Conservation (phyloP, 2,797 vertebrate species). For the Heteromormyrus szaboi region DNA sequence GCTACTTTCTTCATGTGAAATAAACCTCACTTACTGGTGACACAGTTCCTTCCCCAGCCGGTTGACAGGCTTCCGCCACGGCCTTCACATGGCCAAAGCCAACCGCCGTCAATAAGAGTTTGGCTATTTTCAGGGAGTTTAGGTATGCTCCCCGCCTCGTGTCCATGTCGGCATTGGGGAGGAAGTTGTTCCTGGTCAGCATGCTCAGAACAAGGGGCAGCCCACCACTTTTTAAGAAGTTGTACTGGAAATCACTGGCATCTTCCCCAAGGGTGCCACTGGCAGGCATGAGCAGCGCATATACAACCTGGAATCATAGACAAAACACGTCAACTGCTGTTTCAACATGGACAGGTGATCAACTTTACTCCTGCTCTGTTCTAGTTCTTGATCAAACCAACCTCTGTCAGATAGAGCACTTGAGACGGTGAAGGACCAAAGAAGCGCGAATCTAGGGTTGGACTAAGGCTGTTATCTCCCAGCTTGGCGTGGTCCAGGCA, state of each 20-base stretch:
- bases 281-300: slow-evolving; percentile 98
- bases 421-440: slow-evolving; percentile 96
- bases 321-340: neutral
- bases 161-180: slow-evolving; percentile 96
- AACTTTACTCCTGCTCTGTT: neutral
- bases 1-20: neutral
- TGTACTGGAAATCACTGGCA: slow-evolving; percentile 95
- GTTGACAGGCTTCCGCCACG: slow-evolving; percentile 95
- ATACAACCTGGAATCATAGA: slow-evolving; percentile 75
- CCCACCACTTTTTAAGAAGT: slow-evolving; percentile 95
- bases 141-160: slow-evolving; percentile 95
- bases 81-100: slow-evolving; percentile 95
- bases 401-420: slow-evolving; percentile 99
- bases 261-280: slow-evolving; percentile 94
- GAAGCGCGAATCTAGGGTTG: slow-evolving; percentile 94
- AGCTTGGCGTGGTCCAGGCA: slow-evolving; percentile 98
- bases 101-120: slow-evolving; percentile 89
- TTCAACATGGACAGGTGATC: neutral
- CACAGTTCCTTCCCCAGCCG: slow-evolving; percentile 84
- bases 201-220: slow-evolving; percentile 93
- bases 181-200: slow-evolving; percentile 98
- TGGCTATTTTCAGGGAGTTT: slow-evolving; percentile 95
- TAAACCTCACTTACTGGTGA: slow-evolving; percentile 71
- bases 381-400: slow-evolving; percentile 46
- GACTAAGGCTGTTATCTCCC: slow-evolving; percentile 96